Evolutionary conservation across 2,113 vertebrate species (phyloP).

Genomic region (Triplophysa dalaica): DNA sequence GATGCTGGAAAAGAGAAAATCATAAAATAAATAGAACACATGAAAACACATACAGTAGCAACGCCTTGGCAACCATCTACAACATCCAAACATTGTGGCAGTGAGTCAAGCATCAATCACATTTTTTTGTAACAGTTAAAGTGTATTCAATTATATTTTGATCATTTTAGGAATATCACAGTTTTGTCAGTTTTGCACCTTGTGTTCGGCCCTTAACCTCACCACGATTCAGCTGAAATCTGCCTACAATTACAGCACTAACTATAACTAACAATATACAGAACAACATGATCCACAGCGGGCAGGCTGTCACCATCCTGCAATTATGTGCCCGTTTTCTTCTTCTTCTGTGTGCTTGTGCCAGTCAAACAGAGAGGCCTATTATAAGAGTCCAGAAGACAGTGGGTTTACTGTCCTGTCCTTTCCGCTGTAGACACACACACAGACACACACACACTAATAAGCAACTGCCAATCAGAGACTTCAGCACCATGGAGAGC

Average conservation of each 20-base stretch:
- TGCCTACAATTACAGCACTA: constrained; percentile 9
- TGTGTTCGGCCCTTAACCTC: background rate
- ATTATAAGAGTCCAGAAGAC: background rate
- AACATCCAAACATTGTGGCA: too few species aligned
- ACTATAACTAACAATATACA: constrained; percentile 19
- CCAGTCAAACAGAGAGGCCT: background rate
- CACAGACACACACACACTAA: background rate
- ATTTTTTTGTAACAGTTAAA: too few species aligned
- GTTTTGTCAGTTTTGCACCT: background rate
- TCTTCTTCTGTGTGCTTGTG: background rate
- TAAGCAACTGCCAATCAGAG: background rate
- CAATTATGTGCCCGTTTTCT: constrained; percentile 1
- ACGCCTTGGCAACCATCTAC: too few species aligned
- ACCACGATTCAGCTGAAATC: background rate
- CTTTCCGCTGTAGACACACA: background rate
- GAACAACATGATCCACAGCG: background rate
- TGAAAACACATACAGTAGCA: too few species aligned
- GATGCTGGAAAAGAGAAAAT: too few species aligned
- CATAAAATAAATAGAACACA: too few species aligned
- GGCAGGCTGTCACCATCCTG: background rate
- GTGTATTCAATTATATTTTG: too few species aligned
- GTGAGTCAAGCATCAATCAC: too few species aligned
- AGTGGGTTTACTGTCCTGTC: background rate
- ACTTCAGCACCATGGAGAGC: constrained; percentile 24
- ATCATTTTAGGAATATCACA: background rate